Percentiles rank a stretch among this genome's conserved stretches.
Conservation (phyloP, 1,140 invertebrate genomes). For the Brachionus sp. region DNA sequence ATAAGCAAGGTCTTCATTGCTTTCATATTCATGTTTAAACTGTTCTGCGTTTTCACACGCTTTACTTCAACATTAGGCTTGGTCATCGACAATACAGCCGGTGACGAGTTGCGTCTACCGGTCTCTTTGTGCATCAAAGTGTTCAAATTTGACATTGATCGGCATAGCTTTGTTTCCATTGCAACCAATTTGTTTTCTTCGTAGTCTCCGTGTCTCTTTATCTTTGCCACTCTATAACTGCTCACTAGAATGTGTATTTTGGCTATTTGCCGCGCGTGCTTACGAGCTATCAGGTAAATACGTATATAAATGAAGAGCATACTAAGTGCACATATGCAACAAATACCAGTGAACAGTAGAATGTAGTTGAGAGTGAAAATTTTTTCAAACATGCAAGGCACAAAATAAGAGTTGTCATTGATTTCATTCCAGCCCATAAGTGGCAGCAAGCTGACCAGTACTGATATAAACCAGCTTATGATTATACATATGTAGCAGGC, state of each 20-base stretch:
- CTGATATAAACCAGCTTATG: not conserved
- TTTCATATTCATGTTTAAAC: constrained; percentile 18
- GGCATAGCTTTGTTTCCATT: not conserved
- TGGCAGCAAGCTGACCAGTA: constrained; percentile 14
- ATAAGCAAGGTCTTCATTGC: constrained; percentile 31
- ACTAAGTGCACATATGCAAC: not conserved
- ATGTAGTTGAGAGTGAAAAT: constrained; percentile 17
- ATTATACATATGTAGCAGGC: not conserved
- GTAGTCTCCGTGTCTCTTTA: not conserved
- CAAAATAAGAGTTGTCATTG: constrained; percentile 2
- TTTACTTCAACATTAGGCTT: not conserved
- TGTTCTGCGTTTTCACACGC: not conserved
- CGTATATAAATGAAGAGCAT: constrained; percentile 22
- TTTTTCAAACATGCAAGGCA: constrained; percentile 28
- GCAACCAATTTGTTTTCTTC: not conserved
- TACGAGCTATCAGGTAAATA: constrained; percentile 26
- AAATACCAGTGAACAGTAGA: constrained; percentile 5
- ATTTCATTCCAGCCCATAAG: constrained; percentile 40
- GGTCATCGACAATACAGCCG: not conserved
- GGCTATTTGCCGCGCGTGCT: constrained; percentile 21
- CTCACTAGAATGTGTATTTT: not conserved
- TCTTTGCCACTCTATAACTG: not conserved
- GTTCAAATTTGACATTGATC: not conserved
- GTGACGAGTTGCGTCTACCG: not conserved
- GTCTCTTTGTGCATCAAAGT: not conserved